Percentiles rank a stretch among this genome's conserved stretches.
These are phyloP conservation scores for Lymantria dispar DNA, from an alignment of 2,888 invertebrate species.

Conservation along the genomic window DNA sequence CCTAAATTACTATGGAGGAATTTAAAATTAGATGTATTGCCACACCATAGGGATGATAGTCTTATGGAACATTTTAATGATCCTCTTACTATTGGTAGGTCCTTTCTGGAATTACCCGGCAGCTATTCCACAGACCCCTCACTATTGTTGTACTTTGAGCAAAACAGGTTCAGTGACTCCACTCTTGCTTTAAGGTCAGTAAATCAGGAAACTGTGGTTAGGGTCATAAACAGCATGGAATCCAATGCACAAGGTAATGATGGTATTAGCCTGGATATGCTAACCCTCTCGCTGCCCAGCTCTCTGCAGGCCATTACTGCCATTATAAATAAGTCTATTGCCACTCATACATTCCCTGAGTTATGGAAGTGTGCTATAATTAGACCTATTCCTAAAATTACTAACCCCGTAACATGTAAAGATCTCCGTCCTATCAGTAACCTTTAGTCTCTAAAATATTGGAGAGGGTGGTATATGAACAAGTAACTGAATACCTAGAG, in stretches of 20 bases:
- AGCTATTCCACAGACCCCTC: no score
- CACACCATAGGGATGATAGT: no score
- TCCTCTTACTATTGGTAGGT: no score
- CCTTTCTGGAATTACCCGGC: no score
- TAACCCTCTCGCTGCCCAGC: not conserved
- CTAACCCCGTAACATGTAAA: not conserved
- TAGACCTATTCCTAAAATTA: not conserved
- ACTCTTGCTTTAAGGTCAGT: no score
- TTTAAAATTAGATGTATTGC: no score
- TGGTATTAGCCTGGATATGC: not conserved
- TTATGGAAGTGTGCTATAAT: not conserved
- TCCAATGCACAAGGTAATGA: not conserved
- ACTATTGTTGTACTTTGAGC: no score
- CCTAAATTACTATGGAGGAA: no score
- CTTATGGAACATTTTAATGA: no score
- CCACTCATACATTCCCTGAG: slow-evolving; percentile 5
- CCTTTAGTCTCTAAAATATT: not conserved
- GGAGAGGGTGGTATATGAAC: slow-evolving; percentile 3
- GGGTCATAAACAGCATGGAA: not conserved
- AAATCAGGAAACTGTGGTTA: no score
- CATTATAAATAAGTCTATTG: not conserved
- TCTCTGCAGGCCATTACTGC: not conserved
- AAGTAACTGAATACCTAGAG: slow-evolving; percentile 7
- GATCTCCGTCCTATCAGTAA: not conserved
- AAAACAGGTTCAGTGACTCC: no score